phyloP scores from a whole-genome alignment of 2,113 vertebrate genomes.

The Oncorhynchus keta region DNA sequence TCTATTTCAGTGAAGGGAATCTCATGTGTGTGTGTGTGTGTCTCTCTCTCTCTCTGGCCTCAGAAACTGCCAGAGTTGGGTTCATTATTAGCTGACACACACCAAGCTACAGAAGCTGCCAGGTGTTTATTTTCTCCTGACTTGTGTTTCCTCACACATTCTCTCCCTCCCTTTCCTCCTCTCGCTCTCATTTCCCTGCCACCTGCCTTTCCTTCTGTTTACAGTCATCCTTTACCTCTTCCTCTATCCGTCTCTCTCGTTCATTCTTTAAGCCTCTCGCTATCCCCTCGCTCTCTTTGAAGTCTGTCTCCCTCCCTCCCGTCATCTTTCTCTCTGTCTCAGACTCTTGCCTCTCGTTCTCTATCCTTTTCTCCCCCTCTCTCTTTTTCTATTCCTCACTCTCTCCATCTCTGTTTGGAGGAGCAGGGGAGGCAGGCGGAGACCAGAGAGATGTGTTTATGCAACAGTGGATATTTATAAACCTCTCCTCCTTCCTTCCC shows the following conservation, averaged over 20 bases:
- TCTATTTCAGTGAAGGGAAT: too few species aligned
- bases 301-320: not conserved
- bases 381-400: not conserved
- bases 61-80: constrained; percentile 15
- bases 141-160: constrained; percentile 22
- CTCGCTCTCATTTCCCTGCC: constrained; percentile 1
- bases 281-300: not conserved
- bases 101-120: constrained; percentile 49
- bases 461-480: constrained; percentile 77
- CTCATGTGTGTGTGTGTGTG: not conserved
- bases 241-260: constrained; percentile 19
- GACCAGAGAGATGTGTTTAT: constrained; percentile 58
- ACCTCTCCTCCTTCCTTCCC: constrained; percentile 41
- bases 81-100: constrained; percentile 55
- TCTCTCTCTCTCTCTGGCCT: not conserved
- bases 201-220: not conserved
- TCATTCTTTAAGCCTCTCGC: constrained; percentile 19
- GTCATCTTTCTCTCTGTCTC: not conserved
- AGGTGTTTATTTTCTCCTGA: constrained; percentile 52
- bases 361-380: not conserved
- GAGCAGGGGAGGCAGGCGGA: constrained; percentile 50
- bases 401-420: constrained; percentile 31
- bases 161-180: not conserved
- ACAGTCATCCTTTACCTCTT: not conserved
- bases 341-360: not conserved